Percentiles rank a stretch among this genome's conserved stretches.
Conservation (phyloP, 1,140 invertebrate species). For the Ceratitis capitata region DNA sequence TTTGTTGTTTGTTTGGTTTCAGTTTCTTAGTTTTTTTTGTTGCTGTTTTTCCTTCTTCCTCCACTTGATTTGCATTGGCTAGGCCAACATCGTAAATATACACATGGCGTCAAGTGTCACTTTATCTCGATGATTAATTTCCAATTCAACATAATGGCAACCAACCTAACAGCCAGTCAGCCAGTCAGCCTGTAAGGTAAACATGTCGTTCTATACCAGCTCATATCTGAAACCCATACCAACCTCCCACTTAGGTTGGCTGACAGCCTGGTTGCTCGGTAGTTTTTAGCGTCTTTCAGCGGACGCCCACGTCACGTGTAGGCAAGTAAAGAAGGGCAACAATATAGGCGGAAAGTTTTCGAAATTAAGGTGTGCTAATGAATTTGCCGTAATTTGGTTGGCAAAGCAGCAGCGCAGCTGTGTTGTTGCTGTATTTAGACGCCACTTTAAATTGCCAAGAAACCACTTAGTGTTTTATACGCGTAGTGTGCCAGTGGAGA, state of each 20-base stretch:
- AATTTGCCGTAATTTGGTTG: constrained; percentile 30
- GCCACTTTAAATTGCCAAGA: not conserved
- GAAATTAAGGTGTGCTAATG: constrained; percentile 35
- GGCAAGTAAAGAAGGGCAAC: not conserved
- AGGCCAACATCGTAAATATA: constrained; percentile 32
- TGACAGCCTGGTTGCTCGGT: not conserved
- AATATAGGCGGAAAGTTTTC: not conserved
- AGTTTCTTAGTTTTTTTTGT: not conserved
- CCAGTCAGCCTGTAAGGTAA: not conserved
- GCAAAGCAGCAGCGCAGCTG: not conserved
- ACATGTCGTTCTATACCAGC: not conserved
- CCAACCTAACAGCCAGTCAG: too few species aligned
- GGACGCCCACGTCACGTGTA: not conserved
- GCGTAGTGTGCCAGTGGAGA: too few species aligned
- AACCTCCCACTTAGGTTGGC: too few species aligned
- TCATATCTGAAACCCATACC: not conserved
- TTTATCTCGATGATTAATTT: constrained; percentile 36
- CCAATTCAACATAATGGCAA: constrained; percentile 23
- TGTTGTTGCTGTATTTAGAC: constrained; percentile 6
- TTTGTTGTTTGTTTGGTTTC: not conserved
- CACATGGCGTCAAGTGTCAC: constrained; percentile 33
- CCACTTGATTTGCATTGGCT: too few species aligned
- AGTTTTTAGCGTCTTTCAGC: not conserved
- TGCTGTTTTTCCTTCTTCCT: constrained; percentile 33
- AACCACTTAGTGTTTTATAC: constrained; percentile 29